These are phyloP conservation scores for Cataglyphis hispanica DNA, from an alignment of 1,140 invertebrate species.

Conservation along the genomic window DNA sequence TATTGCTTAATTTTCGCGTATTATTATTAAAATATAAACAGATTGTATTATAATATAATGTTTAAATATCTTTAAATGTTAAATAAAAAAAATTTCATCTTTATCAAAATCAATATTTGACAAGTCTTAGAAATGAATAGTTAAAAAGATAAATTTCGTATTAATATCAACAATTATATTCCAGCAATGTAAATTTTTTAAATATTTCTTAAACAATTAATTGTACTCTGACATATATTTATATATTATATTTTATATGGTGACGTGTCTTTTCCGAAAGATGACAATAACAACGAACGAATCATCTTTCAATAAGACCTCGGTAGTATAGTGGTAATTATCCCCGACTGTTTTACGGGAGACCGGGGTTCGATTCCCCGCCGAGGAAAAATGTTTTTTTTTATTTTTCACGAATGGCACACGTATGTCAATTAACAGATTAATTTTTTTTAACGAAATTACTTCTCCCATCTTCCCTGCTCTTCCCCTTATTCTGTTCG, in stretches of 20 bases:
- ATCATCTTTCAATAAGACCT: neutral
- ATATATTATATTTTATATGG: neutral
- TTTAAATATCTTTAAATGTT: neutral
- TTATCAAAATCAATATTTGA: neutral
- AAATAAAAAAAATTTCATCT: neutral
- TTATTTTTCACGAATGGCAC: neutral
- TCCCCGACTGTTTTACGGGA: conserved; percentile 28
- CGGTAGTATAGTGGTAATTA: conserved; percentile 54
- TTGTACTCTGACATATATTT: neutral
- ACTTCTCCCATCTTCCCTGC: too few relatives aligned
- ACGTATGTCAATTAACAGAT: neutral
- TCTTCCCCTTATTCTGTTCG: neutral
- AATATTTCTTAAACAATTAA: neutral
- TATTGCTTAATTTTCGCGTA: neutral
- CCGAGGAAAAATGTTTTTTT: neutral
- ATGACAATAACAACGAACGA: neutral
- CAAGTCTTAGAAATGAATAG: neutral
- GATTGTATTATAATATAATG: neutral
- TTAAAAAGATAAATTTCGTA: neutral
- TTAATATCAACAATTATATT: neutral
- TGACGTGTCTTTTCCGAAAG: neutral
- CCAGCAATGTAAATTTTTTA: neutral
- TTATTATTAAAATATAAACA: neutral
- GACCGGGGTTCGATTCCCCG: conserved; percentile 29
- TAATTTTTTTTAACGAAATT: conserved; percentile 14